Base-by-base conservation (phyloP, 1,140 invertebrate species). In the Diuraphis noxia region DNA sequence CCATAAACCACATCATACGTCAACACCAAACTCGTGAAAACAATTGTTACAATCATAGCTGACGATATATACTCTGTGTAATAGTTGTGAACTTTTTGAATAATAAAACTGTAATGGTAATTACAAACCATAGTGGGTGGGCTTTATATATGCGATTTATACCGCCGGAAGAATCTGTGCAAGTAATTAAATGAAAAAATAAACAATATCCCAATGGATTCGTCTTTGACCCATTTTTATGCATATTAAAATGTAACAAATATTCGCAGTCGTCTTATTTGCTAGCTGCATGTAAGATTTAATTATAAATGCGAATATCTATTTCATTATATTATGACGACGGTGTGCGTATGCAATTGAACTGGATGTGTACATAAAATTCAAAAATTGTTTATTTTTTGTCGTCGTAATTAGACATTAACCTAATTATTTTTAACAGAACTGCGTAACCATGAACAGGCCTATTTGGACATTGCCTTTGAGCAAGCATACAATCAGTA, bases 401-500 rank as follows among this genome's bases (percentile, higher is more conserved):
- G 30, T 38, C 36, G 40, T 41, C 87, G 10, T 91, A 36, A 91
- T 49, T 81, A 36, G 34, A 81, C n/a, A 40, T 89, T 89, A 89
- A 89, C n/a, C 63, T 52, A 91, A 82, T 82, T 46, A 2, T 25
- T 90, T 81, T 79, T 8, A 43, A 17, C 34, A 91, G 63, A 90
- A 36, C 36, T 36, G 56, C 13, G 40, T 5, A 49, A 82, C 25
- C 19, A 91, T 91, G 89, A 81, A 81, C 34, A 21, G 89, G 38
- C 89, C 89, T 43, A 82, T 91, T 81, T 91, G 89, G 89, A 91
- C 89, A 38, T 52, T 91, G 46, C 89, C 89, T 40, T n/a, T 91
- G 23, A 91, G 89, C 72, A 36, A 91, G 13, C 72, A 38, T 13
- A 81, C n/a, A 46, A 82, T 82, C 30, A 38, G 30, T 19, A 91